A percentile compares a stretch with the other conserved stretches of the same genome.
phyloP scores from a whole-genome alignment of 2,797 vertebrate species.

The Leuciscus waleckii region DNA sequence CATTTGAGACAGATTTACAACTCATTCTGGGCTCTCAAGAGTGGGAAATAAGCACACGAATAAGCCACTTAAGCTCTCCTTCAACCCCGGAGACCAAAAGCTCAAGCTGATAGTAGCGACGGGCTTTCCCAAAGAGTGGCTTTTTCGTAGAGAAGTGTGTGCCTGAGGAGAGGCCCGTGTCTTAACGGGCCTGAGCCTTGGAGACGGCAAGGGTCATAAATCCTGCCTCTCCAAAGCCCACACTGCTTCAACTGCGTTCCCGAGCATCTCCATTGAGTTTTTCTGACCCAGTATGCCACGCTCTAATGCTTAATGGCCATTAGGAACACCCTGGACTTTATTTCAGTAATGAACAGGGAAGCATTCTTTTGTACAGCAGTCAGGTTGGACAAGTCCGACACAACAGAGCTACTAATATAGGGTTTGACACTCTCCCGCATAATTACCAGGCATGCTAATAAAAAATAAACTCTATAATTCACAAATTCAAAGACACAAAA shows the following conservation, averaged over 20 bases:
- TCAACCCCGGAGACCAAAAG: slow-evolving; percentile 44
- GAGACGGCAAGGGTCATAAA: slow-evolving; percentile 76
- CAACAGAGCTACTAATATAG: slow-evolving; percentile 38
- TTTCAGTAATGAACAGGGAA: slow-evolving; percentile 20
- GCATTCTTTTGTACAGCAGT: slow-evolving; percentile 35
- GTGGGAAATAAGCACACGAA: slow-evolving; percentile 20
- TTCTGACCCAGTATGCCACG: slow-evolving; percentile 45
- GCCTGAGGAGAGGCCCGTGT: slow-evolving; percentile 67
- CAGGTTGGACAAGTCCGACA: slow-evolving; percentile 19
- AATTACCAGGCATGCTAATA: slow-evolving; percentile 42
- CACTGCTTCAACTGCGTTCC: slow-evolving; percentile 44
- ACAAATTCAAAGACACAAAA: slow-evolving; percentile 35
- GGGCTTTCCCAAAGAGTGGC: slow-evolving; percentile 70
- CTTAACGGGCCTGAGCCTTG: slow-evolving; percentile 72
- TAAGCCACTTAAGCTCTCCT: slow-evolving; percentile 39
- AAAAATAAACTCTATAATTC: slow-evolving; percentile 51
- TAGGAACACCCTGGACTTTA: slow-evolving; percentile 50
- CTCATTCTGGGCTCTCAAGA: slow-evolving; percentile 31
- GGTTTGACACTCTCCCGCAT: slow-evolving; percentile 22
- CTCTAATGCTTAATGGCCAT: slow-evolving; percentile 59
- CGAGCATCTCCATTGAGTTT: slow-evolving; percentile 41
- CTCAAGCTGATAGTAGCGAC: slow-evolving; percentile 65
- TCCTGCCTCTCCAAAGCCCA: slow-evolving; percentile 67
- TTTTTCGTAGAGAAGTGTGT: slow-evolving; percentile 72
- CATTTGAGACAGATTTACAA: slow-evolving; percentile 37